A percentile compares a stretch with the other conserved stretches of the same genome.
These are phyloP conservation scores for Plusia festucae DNA, from an alignment of 2,888 invertebrate genomes.

Conservation along the genomic window DNA sequence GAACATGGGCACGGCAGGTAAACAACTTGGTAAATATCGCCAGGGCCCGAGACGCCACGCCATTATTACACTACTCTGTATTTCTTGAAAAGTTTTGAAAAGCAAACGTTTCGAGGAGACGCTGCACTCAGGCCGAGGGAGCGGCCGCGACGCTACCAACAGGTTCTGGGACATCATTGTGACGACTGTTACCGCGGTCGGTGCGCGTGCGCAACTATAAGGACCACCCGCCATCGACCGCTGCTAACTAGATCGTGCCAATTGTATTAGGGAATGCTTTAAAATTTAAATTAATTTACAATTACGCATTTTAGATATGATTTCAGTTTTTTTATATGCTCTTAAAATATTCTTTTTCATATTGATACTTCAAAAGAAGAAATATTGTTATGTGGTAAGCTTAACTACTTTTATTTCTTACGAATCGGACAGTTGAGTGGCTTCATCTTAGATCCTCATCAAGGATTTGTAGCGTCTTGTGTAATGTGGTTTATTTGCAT, in stretches of 20 bases:
- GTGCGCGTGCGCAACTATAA: conserved; percentile 51
- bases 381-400: conserved; percentile 78
- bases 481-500: conserved; percentile 80
- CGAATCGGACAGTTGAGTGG: conserved; percentile 70
- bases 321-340: conserved; percentile 71
- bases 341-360: conserved; percentile 71
- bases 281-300: conserved; percentile 66
- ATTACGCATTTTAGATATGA: conserved; percentile 72
- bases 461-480: conserved; percentile 76
- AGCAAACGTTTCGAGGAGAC: conserved; percentile 88
- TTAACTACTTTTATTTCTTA: conserved; percentile 72
- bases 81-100: conserved; percentile 83
- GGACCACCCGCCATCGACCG: conserved; percentile 58
- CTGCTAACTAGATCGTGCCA: conserved; percentile 73
- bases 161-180: conserved; percentile 86
- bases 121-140: conserved; percentile 89
- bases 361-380: conserved; percentile 72
- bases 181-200: conserved; percentile 70
- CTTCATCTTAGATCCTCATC: conserved; percentile 76
- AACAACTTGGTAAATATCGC: conserved; percentile 98
- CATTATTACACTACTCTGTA: conserved; percentile 84
- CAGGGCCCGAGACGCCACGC: conserved; percentile 90
- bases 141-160: conserved; percentile 85
- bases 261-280: conserved; percentile 77
- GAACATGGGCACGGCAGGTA: conserved; percentile 99